Percentiles rank a stretch among this genome's conserved stretches.
Conservation (phyloP, 1,140 invertebrate species). For the Drosophila navojoa region DNA sequence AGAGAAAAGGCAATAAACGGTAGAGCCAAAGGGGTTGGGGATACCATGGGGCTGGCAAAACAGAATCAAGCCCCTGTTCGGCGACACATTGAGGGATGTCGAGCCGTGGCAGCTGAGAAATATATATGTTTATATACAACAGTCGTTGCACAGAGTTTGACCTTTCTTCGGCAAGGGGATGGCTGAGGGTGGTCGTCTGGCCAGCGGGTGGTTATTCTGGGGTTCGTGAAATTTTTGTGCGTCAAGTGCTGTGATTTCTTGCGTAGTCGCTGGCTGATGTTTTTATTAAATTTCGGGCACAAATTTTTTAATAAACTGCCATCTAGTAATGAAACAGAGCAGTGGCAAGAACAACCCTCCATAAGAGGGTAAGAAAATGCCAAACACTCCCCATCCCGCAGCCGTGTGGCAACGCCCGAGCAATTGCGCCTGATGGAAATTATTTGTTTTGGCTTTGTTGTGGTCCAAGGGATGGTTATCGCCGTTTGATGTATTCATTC, state of each 20-base stretch:
- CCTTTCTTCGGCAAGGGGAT: background rate
- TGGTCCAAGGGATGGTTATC: slow-evolving; percentile 48
- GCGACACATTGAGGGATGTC: slow-evolving; percentile 38
- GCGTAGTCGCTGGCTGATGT: slow-evolving; percentile 45
- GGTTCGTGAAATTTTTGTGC: slow-evolving; percentile 7
- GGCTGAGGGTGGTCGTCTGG: slow-evolving; percentile 5
- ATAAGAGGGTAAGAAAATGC: background rate
- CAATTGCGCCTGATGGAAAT: slow-evolving; percentile 57
- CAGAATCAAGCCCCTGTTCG: slow-evolving; percentile 18
- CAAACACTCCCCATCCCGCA: background rate
- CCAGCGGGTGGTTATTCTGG: slow-evolving; percentile 1
- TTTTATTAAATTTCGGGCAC: slow-evolving; percentile 70
- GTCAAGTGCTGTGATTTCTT: slow-evolving; percentile 65
- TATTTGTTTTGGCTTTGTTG: slow-evolving; percentile 68
- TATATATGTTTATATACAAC: slow-evolving; percentile 13
- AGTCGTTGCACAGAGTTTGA: slow-evolving; percentile 14
- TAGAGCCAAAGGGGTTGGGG: background rate
- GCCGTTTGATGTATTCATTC: slow-evolving; percentile 70
- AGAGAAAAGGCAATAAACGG: slow-evolving; percentile 40
- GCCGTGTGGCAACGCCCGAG: slow-evolving; percentile 37
- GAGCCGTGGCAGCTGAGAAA: background rate
- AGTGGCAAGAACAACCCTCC: slow-evolving; percentile 31
- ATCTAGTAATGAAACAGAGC: slow-evolving; percentile 57
- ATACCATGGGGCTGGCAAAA: background rate
- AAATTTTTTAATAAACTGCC: slow-evolving; percentile 81